phyloP scores from a whole-genome alignment of 1,140 invertebrate species.

The Pseudomyrmex concolor region DNA sequence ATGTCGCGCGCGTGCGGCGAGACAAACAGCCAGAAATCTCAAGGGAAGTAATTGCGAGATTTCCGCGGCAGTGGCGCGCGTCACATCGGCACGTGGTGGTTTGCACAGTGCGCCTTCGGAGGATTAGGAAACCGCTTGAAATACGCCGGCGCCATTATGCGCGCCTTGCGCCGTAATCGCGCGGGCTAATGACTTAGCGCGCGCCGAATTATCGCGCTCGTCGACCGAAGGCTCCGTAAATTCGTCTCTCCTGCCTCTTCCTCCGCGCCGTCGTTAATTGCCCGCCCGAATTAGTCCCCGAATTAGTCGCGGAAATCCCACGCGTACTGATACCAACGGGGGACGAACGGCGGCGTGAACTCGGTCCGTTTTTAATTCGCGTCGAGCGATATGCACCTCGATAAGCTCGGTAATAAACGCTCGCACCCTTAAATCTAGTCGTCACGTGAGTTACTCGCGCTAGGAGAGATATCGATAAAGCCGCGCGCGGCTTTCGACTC shows the following conservation, averaged over 20 bases:
- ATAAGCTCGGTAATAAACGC: constrained; percentile 38
- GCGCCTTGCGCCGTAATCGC: constrained; percentile 68
- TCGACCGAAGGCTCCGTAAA: constrained; percentile 68
- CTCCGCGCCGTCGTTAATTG: constrained; percentile 59
- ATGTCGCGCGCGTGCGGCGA: constrained; percentile 17
- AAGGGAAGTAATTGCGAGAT: constrained; percentile 53
- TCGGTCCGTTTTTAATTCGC: constrained; percentile 39
- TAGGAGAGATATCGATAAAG: constrained; percentile 36
- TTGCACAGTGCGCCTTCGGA: background rate
- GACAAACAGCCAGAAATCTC: constrained; percentile 23
- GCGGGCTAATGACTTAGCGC: constrained; percentile 72
- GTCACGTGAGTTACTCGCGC: constrained; percentile 49
- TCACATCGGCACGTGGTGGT: constrained; percentile 26
- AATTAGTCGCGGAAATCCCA: constrained; percentile 65
- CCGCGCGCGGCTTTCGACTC: background rate
- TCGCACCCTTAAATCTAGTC: constrained; percentile 33
- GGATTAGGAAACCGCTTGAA: constrained; percentile 63
- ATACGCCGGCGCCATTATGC: constrained; percentile 67
- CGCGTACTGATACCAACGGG: no score
- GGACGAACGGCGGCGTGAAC: background rate
- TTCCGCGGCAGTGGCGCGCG: constrained; percentile 44
- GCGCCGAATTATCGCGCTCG: constrained; percentile 69
- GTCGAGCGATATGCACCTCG: constrained; percentile 17
- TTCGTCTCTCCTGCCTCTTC: constrained; percentile 42
- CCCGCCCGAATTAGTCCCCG: constrained; percentile 48